Conservation (phyloP, 2,888 invertebrate species). For the Idaea biselata region DNA sequence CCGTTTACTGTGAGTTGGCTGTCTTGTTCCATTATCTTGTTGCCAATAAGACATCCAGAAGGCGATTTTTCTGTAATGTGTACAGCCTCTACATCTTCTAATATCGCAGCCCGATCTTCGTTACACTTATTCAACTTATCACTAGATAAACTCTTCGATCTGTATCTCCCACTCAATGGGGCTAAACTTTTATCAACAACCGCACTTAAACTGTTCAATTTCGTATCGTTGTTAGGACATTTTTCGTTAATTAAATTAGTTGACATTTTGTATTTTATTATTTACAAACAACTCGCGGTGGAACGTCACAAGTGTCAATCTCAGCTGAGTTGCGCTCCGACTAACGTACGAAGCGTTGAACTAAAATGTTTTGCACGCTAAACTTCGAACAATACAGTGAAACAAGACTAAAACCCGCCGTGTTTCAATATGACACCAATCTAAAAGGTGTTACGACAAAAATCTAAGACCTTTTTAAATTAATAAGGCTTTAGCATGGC, state of each 20-base stretch:
- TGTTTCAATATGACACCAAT: conserved; percentile 41
- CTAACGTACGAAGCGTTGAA: conserved; percentile 53
- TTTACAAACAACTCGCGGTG: conserved; percentile 45
- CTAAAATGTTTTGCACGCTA: conserved; percentile 59
- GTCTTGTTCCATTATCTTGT: conserved; percentile 55
- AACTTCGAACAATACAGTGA: conserved; percentile 55
- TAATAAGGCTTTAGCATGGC: conserved; percentile 31
- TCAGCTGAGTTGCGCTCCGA: conserved; percentile 56
- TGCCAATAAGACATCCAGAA: conserved; percentile 66
- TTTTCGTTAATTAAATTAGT: conserved; percentile 66
- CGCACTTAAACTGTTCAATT: conserved; percentile 66
- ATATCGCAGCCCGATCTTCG: conserved; percentile 69
- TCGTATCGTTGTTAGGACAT: conserved; percentile 57
- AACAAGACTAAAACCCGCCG: conserved; percentile 55
- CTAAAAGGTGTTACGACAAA: conserved; percentile 33
- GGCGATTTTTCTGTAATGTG: conserved; percentile 64
- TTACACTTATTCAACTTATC: conserved; percentile 73
- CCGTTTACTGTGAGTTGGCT: conserved; percentile 48
- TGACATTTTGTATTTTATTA: conserved; percentile 59
- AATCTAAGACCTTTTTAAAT: conserved; percentile 32
- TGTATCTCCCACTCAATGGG: conserved; percentile 62
- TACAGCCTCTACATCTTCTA: conserved; percentile 70
- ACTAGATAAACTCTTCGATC: conserved; percentile 75
- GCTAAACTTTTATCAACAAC: conserved; percentile 65
- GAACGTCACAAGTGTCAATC: conserved; percentile 62